Evolutionary conservation across 2,888 invertebrate species (phyloP), one percentile per base, ranked within the genome.

Genomic region (Urechis unicinctus): DNA sequence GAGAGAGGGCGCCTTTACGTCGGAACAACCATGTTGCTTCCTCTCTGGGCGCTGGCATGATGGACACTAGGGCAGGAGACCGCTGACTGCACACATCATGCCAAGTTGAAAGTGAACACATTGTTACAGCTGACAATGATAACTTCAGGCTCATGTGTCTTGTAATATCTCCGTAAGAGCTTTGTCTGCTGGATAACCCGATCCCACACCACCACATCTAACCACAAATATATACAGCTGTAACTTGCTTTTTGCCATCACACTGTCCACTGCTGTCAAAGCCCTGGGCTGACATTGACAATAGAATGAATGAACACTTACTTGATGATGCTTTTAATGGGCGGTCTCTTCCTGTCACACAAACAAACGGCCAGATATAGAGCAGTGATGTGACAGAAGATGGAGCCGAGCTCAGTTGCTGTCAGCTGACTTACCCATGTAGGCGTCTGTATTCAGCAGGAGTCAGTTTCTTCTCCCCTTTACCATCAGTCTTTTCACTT

Each of bases 281-380:
- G n/a, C n/a, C n/a, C n/a, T n/a, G n/a, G n/a, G n/a, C n/a, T n/a
- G n/a, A n/a, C n/a, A n/a, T n/a, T n/a, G n/a, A n/a, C n/a, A n/a
- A n/a, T n/a, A n/a, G n/a, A n/a, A n/a, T n/a, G n/a, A n/a, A n/a
- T n/a, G 2, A 22, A 21, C 36, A 58, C 60, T 58, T 66, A 75
- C 75, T 70, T 69, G 47, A 75, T 69, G n/a, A 75, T 73, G 36
- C 73, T 72, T 58, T 73, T 74, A 30, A 75, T 75, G 13, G 75
- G 71, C 49, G 73, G 73, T 50, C 73, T 62, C 61, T 68, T 73
- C 56, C 75, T 75, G 65, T n/a, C n/a, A n/a, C n/a, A n/a, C n/a
- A n/a, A n/a, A n/a, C n/a, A n/a, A n/a, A n/a, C n/a, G n/a, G n/a
- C n/a, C n/a, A n/a, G n/a, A n/a, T n/a, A n/a, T n/a, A n/a, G n/a